Base-by-base conservation (phyloP, 2,113 vertebrate genomes). In the Chaenogobius annularis region DNA sequence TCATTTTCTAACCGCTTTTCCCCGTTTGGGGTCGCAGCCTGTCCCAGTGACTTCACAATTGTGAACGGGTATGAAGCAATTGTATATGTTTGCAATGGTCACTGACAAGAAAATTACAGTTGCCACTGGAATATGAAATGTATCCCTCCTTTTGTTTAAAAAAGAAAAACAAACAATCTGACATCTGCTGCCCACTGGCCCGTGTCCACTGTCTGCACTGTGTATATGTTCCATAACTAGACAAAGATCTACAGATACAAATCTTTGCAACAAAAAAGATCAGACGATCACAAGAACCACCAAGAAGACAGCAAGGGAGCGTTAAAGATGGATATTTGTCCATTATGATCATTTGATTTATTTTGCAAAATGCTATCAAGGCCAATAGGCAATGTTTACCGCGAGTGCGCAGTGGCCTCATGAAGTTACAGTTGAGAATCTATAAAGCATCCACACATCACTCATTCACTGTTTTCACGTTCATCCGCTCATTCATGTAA, bases 401-500 rank as follows among this genome's bases (percentile, higher is more conserved):
- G 15, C 3, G 1, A 5, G 17, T 19, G 15, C 15, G 8, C 48
- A n/a, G 50, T 52, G 50, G 50, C 50, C 50, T 9, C 48, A 19
- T 52, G 17, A n/a, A 52, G 48, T 52, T 52, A n/a, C 19, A n/a
- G 0, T 52, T 52, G 7, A n/a, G 50, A n/a, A 1, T 7, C 58
- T 35, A 8, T 17, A 35, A 26, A 61, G 23, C 58, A 26, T 13
- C 12, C 22, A 6, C 11, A 10, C 58, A 31, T 26, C 23, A 61
- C 26, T 31, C 23, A 48, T 73, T 68, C 77, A 52, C 50, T n/a
- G 50, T 19, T 52, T 52, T n/a, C 50, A 52, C 19, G 19, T 52
- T 52, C 50, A 52, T 52, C 19, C 19, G 50, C 17, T 52, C 50
- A 87, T 86, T 88, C 80, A 83, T 81, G 54, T 23, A 79, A 75